Percentiles rank a stretch among this genome's conserved stretches.
phyloP scores from a whole-genome alignment of 2,797 vertebrate species.

The Gadopsis bispinosus region DNA sequence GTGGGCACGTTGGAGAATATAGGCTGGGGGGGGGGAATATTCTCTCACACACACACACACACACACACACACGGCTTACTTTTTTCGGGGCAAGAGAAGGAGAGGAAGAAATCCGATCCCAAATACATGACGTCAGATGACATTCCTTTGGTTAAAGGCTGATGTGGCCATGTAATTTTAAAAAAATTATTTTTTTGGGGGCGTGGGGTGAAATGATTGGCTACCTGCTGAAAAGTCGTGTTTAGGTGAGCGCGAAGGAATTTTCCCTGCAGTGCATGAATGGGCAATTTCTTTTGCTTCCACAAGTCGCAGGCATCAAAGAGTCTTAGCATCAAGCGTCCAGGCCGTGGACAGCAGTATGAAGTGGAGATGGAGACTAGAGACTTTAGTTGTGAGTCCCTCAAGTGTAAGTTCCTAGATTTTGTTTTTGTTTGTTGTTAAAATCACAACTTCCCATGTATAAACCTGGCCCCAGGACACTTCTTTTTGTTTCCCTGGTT shows the following conservation, averaged over 20 bases:
- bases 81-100: constrained; percentile 34
- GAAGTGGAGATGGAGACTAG: background rate
- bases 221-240: constrained; percentile 63
- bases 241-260: constrained; percentile 55
- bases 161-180: constrained; percentile 72
- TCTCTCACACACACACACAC: constrained; percentile 36
- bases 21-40: constrained; percentile 67
- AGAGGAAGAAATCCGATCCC: constrained; percentile 77
- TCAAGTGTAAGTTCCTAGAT: background rate
- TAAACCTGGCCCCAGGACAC: background rate
- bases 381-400: background rate
- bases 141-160: constrained; percentile 82
- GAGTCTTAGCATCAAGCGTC: constrained; percentile 30
- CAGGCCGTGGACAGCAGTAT: background rate
- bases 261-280: constrained; percentile 60
- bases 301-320: constrained; percentile 48
- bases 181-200: background rate
- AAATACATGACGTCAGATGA: constrained; percentile 84
- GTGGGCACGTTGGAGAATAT: constrained; percentile 82
- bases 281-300: constrained; percentile 64
- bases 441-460: background rate
- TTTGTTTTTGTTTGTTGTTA: no score
- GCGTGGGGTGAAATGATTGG: constrained; percentile 6
- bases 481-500: constrained; percentile 29
- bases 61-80: constrained; percentile 16